Evolutionary conservation across 1,140 invertebrate species (phyloP).

Genomic region (Periplaneta americana): DNA sequence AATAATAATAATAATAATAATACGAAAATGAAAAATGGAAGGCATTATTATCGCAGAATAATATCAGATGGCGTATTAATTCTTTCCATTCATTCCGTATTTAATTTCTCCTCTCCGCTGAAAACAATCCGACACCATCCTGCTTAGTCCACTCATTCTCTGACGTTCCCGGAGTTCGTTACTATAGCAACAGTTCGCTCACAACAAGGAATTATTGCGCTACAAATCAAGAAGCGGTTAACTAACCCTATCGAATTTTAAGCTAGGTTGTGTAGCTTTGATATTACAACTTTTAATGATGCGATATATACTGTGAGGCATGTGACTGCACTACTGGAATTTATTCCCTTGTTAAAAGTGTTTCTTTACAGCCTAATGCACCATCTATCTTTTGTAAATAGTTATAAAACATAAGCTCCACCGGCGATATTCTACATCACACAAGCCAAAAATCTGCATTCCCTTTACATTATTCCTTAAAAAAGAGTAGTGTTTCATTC

Average conservation of each 20-base stretch:
- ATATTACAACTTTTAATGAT: neutral
- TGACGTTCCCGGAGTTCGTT: neutral
- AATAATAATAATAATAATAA: too few relatives aligned
- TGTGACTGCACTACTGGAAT: neutral
- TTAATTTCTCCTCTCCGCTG: too few relatives aligned
- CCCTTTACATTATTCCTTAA: neutral
- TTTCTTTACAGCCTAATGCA: neutral
- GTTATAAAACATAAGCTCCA: neutral
- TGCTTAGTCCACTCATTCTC: neutral
- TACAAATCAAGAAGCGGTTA: neutral
- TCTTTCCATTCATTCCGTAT: too few relatives aligned
- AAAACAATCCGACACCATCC: too few relatives aligned
- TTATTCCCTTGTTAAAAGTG: neutral
- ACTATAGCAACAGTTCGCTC: neutral
- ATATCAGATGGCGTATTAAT: too few relatives aligned
- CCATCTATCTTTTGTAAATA: neutral
- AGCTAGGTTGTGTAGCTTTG: neutral
- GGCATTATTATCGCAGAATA: too few relatives aligned
- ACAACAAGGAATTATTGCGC: neutral
- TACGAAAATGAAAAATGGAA: too few relatives aligned
- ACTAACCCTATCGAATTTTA: neutral
- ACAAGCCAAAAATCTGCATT: neutral
- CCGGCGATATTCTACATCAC: neutral
- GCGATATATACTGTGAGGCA: neutral
- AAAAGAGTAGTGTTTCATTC: neutral